Evolutionary conservation across 2,113 vertebrate species (phyloP).

Genomic region (cattle (Bos taurus)): DNA sequence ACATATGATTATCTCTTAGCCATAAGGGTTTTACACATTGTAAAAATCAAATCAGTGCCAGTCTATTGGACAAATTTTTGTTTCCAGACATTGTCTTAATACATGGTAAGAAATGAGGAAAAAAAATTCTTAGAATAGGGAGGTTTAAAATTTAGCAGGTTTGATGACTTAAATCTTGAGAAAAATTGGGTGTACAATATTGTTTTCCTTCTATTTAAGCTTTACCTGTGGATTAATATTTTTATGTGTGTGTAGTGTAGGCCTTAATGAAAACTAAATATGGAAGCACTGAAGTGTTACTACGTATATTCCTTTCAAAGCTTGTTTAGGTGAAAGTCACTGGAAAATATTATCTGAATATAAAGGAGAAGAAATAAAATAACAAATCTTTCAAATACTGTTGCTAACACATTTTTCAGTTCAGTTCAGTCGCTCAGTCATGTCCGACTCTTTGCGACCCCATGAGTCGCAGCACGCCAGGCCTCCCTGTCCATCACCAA

Average conservation of each 20-base stretch:
- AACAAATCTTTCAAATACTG: not conserved
- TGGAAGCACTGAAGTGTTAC: not conserved
- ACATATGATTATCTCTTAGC: not conserved
- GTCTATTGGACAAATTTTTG: slow-evolving; percentile 15
- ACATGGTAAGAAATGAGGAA: slow-evolving; percentile 11
- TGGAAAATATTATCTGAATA: not conserved
- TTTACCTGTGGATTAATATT: not conserved
- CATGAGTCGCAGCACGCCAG: no score
- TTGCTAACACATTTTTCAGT: not conserved
- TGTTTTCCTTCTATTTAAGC: slow-evolving; percentile 27
- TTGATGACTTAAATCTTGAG: slow-evolving; percentile 51
- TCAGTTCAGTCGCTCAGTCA: no score
- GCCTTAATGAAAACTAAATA: not conserved
- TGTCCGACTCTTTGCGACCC: no score
- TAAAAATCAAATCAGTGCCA: not conserved
- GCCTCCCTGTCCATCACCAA: no score
- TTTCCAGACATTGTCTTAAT: slow-evolving; percentile 45
- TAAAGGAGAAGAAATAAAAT: not conserved
- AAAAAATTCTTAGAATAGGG: not conserved
- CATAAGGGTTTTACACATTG: not conserved
- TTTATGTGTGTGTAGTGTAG: not conserved
- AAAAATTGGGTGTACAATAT: slow-evolving; percentile 26
- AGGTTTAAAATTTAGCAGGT: slow-evolving; percentile 51
- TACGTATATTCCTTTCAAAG: not conserved
- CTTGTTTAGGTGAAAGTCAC: not conserved